These are phyloP conservation scores for Chelon labrosus DNA, from an alignment of 2,797 vertebrate genomes.

Conservation along the genomic window DNA sequence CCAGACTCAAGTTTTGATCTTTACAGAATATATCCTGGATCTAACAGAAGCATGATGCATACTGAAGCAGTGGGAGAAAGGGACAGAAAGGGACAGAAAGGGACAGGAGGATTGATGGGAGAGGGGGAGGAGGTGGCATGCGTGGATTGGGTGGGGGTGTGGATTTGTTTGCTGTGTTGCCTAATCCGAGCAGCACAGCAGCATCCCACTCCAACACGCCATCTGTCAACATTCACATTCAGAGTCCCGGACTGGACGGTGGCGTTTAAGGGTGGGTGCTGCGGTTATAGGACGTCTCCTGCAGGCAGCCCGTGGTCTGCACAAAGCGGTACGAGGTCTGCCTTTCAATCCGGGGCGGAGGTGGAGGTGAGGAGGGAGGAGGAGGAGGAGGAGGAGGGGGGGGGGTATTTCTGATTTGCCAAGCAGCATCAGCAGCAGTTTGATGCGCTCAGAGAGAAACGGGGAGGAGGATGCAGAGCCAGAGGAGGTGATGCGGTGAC, in stretches of 20 bases:
- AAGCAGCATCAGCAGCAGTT: constrained; percentile 33
- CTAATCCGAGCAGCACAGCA: constrained; percentile 49
- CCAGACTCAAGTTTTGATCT: not conserved
- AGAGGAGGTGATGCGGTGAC: constrained; percentile 41
- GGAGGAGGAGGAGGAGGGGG: not conserved
- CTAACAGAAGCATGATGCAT: too few species aligned
- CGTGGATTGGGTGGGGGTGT: not conserved
- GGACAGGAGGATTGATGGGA: not conserved
- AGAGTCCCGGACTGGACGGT: constrained; percentile 26
- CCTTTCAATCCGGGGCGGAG: not conserved
- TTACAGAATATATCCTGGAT: too few species aligned
- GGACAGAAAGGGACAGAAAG: constrained; percentile 19
- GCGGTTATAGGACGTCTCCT: not conserved
- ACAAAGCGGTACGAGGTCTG: not conserved
- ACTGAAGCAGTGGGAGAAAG: too few species aligned
- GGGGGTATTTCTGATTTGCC: constrained; percentile 13
- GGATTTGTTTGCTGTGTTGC: constrained; percentile 43
- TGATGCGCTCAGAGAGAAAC: constrained; percentile 27
- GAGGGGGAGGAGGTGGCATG: not conserved
- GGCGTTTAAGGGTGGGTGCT: not conserved
- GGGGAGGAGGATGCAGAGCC: constrained; percentile 17
- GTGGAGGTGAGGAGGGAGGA: not conserved
- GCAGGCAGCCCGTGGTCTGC: constrained; percentile 17
- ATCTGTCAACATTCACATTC: constrained; percentile 72
- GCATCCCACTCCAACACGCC: constrained; percentile 67